Percentiles rank a stretch among this genome's conserved stretches.
phyloP scores from a whole-genome alignment of 1,140 invertebrate genomes.

The Condylostylus longicornis region DNA sequence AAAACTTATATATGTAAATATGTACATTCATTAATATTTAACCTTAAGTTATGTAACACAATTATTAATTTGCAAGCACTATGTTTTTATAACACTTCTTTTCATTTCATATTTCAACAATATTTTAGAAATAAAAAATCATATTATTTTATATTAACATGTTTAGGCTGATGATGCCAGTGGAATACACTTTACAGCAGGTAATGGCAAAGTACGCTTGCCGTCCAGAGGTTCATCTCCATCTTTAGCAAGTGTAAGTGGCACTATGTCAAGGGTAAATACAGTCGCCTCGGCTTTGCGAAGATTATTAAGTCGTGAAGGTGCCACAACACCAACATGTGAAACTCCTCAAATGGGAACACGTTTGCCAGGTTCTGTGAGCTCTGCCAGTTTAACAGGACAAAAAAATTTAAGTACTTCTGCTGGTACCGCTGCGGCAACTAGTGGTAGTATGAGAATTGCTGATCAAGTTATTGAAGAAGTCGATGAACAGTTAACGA shows the following conservation, averaged over 20 bases:
- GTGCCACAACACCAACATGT: conserved; percentile 21
- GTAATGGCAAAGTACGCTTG: conserved; percentile 31
- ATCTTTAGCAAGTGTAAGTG: conserved; percentile 34
- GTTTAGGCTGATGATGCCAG: conserved; percentile 45
- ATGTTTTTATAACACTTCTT: background rate
- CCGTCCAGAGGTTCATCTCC: conserved; percentile 34
- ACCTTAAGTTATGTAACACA: too few relatives aligned
- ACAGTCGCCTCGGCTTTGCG: conserved; percentile 60
- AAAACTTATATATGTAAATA: too few relatives aligned
- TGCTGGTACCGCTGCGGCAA: conserved; percentile 7
- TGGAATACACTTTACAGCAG: conserved; percentile 55
- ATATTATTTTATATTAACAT: too few relatives aligned
- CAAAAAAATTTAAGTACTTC: conserved; percentile 8
- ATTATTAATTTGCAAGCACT: too few relatives aligned
- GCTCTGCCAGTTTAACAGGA: conserved; percentile 18
- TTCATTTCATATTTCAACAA: background rate
- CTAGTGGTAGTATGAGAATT: conserved; percentile 49
- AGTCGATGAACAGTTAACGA: conserved; percentile 64
- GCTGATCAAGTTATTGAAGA: conserved; percentile 65
- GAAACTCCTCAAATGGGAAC: conserved; percentile 23
- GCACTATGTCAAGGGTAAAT: conserved; percentile 51
- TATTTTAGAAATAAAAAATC: background rate
- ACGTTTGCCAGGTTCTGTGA: conserved; percentile 24
- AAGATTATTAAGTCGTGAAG: conserved; percentile 55
- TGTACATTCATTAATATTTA: too few relatives aligned